Percentiles rank a stretch among this genome's conserved stretches.
These are phyloP conservation scores for Mus minutoides DNA, from an alignment of 2,797 vertebrate species.

Conservation along the genomic window DNA sequence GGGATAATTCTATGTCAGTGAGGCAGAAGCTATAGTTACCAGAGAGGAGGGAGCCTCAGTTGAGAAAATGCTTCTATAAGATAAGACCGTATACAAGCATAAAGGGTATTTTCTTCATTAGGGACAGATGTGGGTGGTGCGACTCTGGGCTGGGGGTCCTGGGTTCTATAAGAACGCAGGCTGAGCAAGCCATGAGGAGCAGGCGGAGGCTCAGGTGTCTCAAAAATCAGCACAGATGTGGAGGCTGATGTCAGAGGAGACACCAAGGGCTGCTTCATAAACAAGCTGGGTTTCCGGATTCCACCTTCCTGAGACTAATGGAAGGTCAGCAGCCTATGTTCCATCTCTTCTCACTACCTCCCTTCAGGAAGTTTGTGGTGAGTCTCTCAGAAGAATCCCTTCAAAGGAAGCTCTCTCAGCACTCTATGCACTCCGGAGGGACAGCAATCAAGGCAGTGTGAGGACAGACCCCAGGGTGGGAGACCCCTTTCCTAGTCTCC, in stretches of 20 bases:
- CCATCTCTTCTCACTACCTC: not conserved
- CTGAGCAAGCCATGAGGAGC: not conserved
- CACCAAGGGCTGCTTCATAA: not conserved
- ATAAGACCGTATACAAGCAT: not conserved
- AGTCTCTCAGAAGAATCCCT: not conserved
- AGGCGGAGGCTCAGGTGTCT: accelerated
- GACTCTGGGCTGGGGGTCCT: not conserved
- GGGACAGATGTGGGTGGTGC: not conserved
- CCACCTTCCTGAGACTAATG: not conserved
- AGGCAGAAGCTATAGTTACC: not conserved
- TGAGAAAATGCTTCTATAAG: too few species aligned
- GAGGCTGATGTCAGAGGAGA: not conserved
- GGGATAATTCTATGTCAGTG: not conserved
- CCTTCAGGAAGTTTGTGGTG: not conserved
- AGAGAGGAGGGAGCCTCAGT: not conserved
- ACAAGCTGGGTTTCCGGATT: not conserved
- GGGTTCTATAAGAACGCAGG: not conserved
- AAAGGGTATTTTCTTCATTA: not conserved
- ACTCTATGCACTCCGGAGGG: not conserved
- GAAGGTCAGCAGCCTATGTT: not conserved
- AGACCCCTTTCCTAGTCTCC: not conserved
- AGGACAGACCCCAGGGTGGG: not conserved
- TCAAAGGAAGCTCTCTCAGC: not conserved
- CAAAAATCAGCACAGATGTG: not conserved
- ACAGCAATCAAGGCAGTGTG: not conserved